Conservation (phyloP, 2,797 vertebrate genomes). For the Pangasius djambal region DNA sequence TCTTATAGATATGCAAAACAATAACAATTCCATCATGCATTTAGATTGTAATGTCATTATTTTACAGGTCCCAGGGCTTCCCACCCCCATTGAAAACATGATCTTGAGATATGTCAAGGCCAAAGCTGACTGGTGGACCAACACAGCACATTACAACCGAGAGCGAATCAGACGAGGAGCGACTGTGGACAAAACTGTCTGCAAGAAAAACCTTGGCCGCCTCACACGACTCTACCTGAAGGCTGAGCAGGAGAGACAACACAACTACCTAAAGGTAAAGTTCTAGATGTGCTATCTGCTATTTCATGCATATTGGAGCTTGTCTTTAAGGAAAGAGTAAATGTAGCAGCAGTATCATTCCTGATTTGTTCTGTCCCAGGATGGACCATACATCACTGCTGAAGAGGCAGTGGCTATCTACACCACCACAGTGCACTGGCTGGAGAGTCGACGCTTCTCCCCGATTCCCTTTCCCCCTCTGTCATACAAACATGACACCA, state of each 20-base stretch:
- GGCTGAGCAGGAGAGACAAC: constrained; percentile 97
- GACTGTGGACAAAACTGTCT: constrained; percentile 98
- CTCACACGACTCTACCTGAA: constrained; percentile 96
- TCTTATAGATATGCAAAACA: background rate
- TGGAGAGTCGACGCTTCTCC: constrained; percentile 97
- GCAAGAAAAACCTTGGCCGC: constrained; percentile 97
- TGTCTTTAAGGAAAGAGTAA: background rate
- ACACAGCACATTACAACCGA: constrained; percentile 98
- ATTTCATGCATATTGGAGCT: background rate
- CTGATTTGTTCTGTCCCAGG: constrained; percentile 70
- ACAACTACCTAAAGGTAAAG: constrained; percentile 97
- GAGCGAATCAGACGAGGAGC: constrained; percentile 96
- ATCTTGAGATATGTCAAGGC: constrained; percentile 98
- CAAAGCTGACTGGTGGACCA: constrained; percentile 99
- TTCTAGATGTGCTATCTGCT: background rate
- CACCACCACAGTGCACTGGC: constrained; percentile 97
- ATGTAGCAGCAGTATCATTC: background rate
- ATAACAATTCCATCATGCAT: background rate
- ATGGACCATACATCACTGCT: constrained; percentile 98
- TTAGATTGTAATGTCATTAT: background rate
- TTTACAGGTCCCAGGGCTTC: constrained; percentile 91
- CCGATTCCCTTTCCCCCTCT: constrained; percentile 98
- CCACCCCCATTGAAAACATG: constrained; percentile 99
- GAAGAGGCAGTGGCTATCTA: constrained; percentile 99
- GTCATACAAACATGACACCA: constrained; percentile 99